Evolutionary conservation across 1,140 invertebrate genomes (phyloP), one percentile per base, ranked within the genome.

Genomic region (Musca domestica): DNA sequence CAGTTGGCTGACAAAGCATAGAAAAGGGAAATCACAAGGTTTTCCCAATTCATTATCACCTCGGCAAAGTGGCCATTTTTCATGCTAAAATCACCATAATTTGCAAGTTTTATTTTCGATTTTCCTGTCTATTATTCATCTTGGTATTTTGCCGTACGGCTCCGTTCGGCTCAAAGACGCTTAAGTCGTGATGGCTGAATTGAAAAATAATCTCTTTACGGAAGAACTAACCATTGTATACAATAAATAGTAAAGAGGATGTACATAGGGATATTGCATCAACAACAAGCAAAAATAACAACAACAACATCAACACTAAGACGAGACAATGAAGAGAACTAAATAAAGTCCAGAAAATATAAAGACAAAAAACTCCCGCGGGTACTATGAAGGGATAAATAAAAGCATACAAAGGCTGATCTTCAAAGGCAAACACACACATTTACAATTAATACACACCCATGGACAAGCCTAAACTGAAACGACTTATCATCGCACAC

Each of bases 71-170:
- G 34, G 34, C 10, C 34, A 41, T 41, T 41, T 41, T 41, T 41
- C 34, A 41, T 41, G 56, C n/a, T 61, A 61, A 61, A 61, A 61
- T 61, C 56, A 61, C 56, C 56, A 61, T 61, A 61, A 61, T 61
- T 61, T 61, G 56, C 56, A 61, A 61, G 56, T 61, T 61, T 61
- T 30, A 61, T 61, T 61, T 34, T 17, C 34, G 6, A 22, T 51
- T 22, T 17, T 17, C n/a, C 48, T 51, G 6, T 51, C 48, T 51
- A 19, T 51, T 51, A 51, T 51, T 51, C 20, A 6, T 19, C 9
- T 25, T 58, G 14, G 6, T n/a, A 58, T n/a, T 27, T 25, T 30
- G 25, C 25, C 3, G 15, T 58, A 17, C 10, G 6, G 34, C 17
- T 34, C 17, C 19, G 5, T n/a, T n/a, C n/a, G n/a, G n/a, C n/a